Evolutionary conservation across 2,797 vertebrate genomes (phyloP).

Genomic region (Phoeniculus purpureus): DNA sequence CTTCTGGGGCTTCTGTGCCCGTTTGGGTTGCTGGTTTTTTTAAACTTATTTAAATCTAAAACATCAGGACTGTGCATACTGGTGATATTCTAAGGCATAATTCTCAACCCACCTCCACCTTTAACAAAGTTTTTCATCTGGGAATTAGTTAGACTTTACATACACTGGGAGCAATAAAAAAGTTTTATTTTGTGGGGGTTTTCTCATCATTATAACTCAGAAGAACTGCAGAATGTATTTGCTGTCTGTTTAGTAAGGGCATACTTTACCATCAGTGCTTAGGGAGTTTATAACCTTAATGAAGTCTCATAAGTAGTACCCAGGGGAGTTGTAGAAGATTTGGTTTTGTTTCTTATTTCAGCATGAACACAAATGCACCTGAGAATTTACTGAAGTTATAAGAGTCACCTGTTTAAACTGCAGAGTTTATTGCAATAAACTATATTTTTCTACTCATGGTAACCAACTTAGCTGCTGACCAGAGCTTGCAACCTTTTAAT

Average conservation of each 20-base stretch:
- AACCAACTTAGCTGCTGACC: not conserved
- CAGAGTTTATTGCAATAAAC: not conserved
- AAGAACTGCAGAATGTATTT: conserved; percentile 28
- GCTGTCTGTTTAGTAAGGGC: not conserved
- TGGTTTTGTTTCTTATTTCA: conserved; percentile 18
- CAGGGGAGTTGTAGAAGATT: not conserved
- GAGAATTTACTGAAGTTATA: conserved; percentile 24
- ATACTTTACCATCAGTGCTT: not conserved
- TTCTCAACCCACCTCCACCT: not conserved
- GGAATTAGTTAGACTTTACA: conserved; percentile 31
- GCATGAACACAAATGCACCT: not conserved
- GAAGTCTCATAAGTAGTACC: conserved; percentile 3
- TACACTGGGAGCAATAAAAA: not conserved
- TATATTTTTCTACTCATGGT: not conserved
- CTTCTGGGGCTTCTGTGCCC: not conserved
- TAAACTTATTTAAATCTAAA: not conserved
- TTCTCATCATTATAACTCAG: conserved; percentile 17
- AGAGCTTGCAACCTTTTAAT: not conserved
- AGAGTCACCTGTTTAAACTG: not conserved
- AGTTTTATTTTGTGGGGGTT: conserved; percentile 15
- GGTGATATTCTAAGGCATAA: not conserved
- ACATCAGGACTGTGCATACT: not conserved
- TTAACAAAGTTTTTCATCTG: conserved; percentile 20
- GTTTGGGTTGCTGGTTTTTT: not conserved
- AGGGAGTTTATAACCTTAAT: conserved; percentile 24